phyloP scores from a whole-genome alignment of 2,888 invertebrate species.

The Torymus auratus region DNA sequence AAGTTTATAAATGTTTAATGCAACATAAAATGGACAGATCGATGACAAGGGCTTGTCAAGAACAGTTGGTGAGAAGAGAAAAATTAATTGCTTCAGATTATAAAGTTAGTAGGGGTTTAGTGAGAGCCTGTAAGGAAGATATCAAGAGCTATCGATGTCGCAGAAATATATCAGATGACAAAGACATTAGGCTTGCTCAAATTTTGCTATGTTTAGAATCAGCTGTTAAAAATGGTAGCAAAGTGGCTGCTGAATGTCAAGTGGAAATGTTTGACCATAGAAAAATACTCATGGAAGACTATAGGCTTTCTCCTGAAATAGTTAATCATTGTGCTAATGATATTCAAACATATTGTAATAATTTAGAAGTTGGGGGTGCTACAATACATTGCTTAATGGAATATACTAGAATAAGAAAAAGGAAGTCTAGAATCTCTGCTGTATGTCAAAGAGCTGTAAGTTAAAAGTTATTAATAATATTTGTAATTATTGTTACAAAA shows the following conservation, averaged over 20 bases:
- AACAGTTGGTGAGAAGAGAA: conserved; percentile 90
- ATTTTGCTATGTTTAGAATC: conserved; percentile 94
- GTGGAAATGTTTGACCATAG: conserved; percentile 94
- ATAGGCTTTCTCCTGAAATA: conserved; percentile 94
- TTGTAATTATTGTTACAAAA: background rate
- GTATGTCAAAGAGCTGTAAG: conserved; percentile 86
- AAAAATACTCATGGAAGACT: conserved; percentile 94
- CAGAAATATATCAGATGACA: conserved; percentile 88
- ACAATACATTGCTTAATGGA: conserved; percentile 98
- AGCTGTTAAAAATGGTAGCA: conserved; percentile 85
- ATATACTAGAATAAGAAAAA: conserved; percentile 84
- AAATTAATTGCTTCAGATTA: conserved; percentile 94
- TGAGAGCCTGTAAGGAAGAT: conserved; percentile 92
- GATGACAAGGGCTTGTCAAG: conserved; percentile 85
- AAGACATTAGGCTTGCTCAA: conserved; percentile 90
- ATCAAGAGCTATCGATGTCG: conserved; percentile 92
- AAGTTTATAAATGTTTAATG: conserved; percentile 92
- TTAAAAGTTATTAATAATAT: conserved; percentile 48
- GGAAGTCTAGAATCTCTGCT: conserved; percentile 82
- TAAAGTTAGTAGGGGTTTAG: conserved; percentile 91
- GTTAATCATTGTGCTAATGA: conserved; percentile 92
- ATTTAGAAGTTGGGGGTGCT: conserved; percentile 87
- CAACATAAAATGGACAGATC: conserved; percentile 87
- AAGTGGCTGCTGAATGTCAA: conserved; percentile 87
- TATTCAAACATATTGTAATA: conserved; percentile 86